Base-by-base conservation (phyloP, 2,888 invertebrate genomes). In the Drosophila flavopinicola region DNA sequence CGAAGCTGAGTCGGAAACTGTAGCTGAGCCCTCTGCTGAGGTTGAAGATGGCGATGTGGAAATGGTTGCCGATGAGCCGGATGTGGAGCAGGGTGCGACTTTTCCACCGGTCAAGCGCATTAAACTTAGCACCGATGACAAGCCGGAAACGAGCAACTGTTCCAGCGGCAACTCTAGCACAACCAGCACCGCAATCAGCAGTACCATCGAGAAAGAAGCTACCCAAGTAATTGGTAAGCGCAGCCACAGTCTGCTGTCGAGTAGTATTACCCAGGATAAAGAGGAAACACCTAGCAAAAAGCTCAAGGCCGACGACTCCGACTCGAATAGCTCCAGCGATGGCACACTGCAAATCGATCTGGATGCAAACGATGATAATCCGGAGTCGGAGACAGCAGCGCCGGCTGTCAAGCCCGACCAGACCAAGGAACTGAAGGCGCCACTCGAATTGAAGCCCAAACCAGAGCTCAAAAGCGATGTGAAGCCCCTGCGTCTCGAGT, bases 401-500 rank as follows among this genome's bases (percentile, higher is more conserved):
- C 11, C 30, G 1, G 17, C 13, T 6, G 2, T 11, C 1, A 45
- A 53, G 6, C 7, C 39, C 6, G 35, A 13, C 20, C 2, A 7
- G 30, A 32, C 3, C 2, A 42, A 15, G 15, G 39, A 53, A 2
- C 2, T 24, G 11, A 61, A 65, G 9, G 10, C 17, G 25, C 68
- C 80, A 9, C 69, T 84, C 35, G 75, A 82, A 0, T 39, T 91
- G 1, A 85, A 87, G 42, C 90, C 91, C 0, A 66, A 77, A 0
- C 89, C 89, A 0, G 84, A 88, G 20, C 54, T 88, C 0, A 65
- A 80, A 11, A 24, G 30, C 0, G 76, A 84, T 4, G 47, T 77
- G 0, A 66, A 77, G 35, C 63, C 83, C 0, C 25, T 85, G 3
- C 78, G 84, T 0, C 25, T 91, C 9, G 88, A 90, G 3, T 91